A percentile compares a stretch with the other conserved stretches of the same genome.
phyloP scores from a whole-genome alignment of 30 jellyfish, hydroid and myxozoan genomes.

The Sanderia malayensis region DNA sequence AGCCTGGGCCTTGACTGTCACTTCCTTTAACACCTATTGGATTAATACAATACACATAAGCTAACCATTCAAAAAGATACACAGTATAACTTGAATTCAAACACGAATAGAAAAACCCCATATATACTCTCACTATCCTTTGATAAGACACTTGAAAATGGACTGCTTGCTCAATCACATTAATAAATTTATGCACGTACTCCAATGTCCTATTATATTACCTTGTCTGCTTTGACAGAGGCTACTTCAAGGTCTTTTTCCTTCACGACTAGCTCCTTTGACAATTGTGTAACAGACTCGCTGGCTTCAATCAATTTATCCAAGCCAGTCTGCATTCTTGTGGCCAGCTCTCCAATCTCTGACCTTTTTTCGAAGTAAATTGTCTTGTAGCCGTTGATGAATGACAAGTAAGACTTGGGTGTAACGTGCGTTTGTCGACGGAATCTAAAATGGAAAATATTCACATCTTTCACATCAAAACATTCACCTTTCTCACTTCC shows the following conservation, averaged over 20 bases:
- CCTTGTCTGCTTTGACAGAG: slow-evolving; percentile 90
- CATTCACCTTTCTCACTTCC: no score
- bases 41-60: no score
- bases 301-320: slow-evolving; percentile 95
- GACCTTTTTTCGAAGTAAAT: slow-evolving; percentile 72
- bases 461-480: no score
- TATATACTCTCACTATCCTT: no score
- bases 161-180: no score
- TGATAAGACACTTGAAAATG: no score
- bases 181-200: no score
- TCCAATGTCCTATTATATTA: no score
- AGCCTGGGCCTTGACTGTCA: slow-evolving; percentile 96
- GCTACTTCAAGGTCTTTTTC: slow-evolving; percentile 91
- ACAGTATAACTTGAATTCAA: no score
- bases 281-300: slow-evolving; percentile 82
- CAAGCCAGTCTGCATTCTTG: slow-evolving; percentile 93
- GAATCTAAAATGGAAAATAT: slow-evolving; percentile 67
- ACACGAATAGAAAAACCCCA: no score
- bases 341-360: slow-evolving; percentile 93
- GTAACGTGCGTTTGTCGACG: slow-evolving; percentile 97
- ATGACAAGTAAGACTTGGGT: slow-evolving; percentile 93
- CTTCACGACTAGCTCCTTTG: slow-evolving; percentile 92
- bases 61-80: no score
- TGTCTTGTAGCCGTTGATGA: slow-evolving; percentile 84
- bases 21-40: slow-evolving; percentile 94